Evolutionary conservation across 2,888 invertebrate genomes (phyloP), one percentile per base, ranked within the genome.

Genomic region (Harpagoxenus sublaevis): DNA sequence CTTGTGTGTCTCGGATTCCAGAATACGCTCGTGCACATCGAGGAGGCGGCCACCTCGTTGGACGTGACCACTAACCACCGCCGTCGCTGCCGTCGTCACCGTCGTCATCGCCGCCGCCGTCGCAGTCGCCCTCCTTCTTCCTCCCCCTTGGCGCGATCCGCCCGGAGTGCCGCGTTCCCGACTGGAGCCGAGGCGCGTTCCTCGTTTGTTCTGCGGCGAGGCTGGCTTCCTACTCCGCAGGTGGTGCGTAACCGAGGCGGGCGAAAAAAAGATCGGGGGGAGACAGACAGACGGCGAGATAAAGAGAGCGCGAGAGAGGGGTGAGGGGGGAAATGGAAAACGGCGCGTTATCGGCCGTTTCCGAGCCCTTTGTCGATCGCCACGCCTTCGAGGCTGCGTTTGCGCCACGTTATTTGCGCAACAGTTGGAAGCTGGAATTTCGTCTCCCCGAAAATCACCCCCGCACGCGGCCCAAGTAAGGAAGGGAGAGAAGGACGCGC

Each of bases 371-470:
- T 86, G 88, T 90, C 83, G 81, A 77, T 88, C 74, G 84, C 91
- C 92, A 90, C 91, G 91, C 92, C 91, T 89, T 89, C 88, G 82
- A 82, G 73, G 68, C 86, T 89, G 90, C 90, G 89, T 89, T 88
- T 92, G 93, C 94, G 93, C 93, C 90, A 89, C 88, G 84, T 86
- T 78, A 88, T 92, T 92, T 90, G 93, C 92, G 93, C 93, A 94
- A 93, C 93, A 94, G 93, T 93, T 93, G 93, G 89, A 92, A 88
- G 70, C 84, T 89, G 87, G 88, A 90, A 89, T 91, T 88, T 89
- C 71, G 75, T 84, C 79, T 73, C 79, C 87, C 77, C 53, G 87
- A 87, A 88, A 79, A 89, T 89, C 88, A 65, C 78, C 83, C 79
- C 84, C 75, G 66, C 57, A 42, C 83, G 63, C 83, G 82, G 78